Evolutionary conservation across 2,888 invertebrate genomes (phyloP), one percentile per base, ranked within the genome.

Genomic region (Drosophila anomalata): DNA sequence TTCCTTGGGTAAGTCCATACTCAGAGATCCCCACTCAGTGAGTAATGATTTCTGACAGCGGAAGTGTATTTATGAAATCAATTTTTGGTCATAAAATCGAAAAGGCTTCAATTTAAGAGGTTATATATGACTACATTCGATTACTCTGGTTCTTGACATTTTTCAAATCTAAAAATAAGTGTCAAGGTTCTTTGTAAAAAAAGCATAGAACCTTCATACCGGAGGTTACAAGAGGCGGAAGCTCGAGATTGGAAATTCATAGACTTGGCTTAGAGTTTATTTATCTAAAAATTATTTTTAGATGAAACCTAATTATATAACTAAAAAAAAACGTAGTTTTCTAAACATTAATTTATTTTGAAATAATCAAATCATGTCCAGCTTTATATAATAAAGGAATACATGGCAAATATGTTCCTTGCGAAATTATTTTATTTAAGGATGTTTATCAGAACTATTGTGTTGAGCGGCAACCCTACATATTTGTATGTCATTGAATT

Each of bases 21-120:
- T 31, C 5, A 5, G 17, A 20, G 14, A 57, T 52, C 14, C 6
- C 1, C n/a, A 29, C 1, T 8, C 20, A 46, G 53, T 65, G 66
- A 63, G 14, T 63, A 65, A 66, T 65, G 36, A 29, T 26, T n/a
- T 22, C 39, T 12, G 12, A 47, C 29, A 65, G 46, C 66, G 63
- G 63, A 65, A 66, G 26, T 53, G 1, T 5, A 11, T 20, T 3
- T 20, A 11, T 29, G 9, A 29, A 29, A 29, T 29, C 29, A 33
- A 33, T 4, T 3, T 33, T 12, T 26, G 6, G 24, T 2, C 9
- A 31, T 0, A 11, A 11, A 6, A 12, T 17, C 11, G 31, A 7
- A n/a, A 7, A 6, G 2, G n/a, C 7, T 6, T 36, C n/a, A n/a
- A 36, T n/a, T 2, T 7, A 0, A 7, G 14, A n/a, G 2, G n/a